Percentiles rank a stretch among this genome's conserved stretches.
phyloP scores from a whole-genome alignment of 2,888 invertebrate species.

The Hermodice carunculata region DNA sequence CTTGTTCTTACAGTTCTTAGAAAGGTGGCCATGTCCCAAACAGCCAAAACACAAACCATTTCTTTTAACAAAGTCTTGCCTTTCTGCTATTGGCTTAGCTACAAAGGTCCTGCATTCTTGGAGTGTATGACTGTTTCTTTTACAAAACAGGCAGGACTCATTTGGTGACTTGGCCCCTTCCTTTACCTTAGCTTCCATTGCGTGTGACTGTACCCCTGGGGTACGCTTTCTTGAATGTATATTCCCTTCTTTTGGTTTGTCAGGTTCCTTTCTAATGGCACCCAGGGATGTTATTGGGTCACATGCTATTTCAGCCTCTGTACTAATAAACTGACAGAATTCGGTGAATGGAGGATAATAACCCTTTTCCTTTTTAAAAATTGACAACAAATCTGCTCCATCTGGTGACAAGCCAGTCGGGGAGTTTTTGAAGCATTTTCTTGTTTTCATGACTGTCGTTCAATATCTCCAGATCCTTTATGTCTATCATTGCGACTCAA shows the following conservation, averaged over 20 bases:
- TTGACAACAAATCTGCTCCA: too few species aligned
- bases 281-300: slow-evolving; percentile 33
- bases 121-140: neutral
- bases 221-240: too few species aligned
- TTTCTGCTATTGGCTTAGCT: neutral
- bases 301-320: slow-evolving; percentile 38
- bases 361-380: slow-evolving; percentile 8
- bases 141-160: too few species aligned
- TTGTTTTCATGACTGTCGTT: too few species aligned
- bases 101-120: neutral
- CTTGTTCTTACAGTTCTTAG: slow-evolving; percentile 34
- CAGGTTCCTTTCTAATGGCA: neutral
- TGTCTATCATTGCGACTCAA: slow-evolving; percentile 3
- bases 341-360: slow-evolving; percentile 29
- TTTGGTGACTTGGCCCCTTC: too few species aligned
- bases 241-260: too few species aligned
- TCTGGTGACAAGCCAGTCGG: slow-evolving; percentile 27
- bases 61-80: slow-evolving; percentile 11
- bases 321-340: slow-evolving; percentile 31
- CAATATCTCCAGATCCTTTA: slow-evolving; percentile 4
- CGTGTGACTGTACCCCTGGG: too few species aligned
- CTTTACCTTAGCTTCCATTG: too few species aligned
- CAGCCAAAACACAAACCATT: slow-evolving; percentile 44
- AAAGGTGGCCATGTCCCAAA: slow-evolving; percentile 36
- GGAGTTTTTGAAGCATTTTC: slow-evolving; percentile 36